Percentiles rank a stretch among this genome's conserved stretches.
Evolutionary conservation across 2,113 vertebrate genomes (phyloP).

Genomic region (Helogale parvula): DNA sequence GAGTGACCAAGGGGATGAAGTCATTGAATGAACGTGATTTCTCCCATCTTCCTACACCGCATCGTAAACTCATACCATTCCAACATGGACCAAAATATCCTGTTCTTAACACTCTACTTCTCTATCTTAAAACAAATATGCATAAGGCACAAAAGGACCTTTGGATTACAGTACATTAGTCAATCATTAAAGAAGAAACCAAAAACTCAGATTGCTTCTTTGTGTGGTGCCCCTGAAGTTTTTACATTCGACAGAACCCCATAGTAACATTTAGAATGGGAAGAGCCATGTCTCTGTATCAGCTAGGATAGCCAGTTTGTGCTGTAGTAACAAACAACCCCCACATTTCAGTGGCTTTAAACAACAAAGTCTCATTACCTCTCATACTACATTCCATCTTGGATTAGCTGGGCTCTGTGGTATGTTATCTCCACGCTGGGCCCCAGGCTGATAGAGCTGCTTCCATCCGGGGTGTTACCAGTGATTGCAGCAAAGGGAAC

Average conservation of each 20-base stretch:
- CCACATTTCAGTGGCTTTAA: background rate
- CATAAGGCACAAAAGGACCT: background rate
- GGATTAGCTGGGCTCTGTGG: background rate
- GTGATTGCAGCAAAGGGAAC: background rate
- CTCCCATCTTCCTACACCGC: background rate
- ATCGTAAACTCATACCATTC: background rate
- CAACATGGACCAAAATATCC: background rate
- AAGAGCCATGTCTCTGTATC: background rate
- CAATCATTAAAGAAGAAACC: background rate
- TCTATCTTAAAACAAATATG: background rate
- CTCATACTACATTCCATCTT: background rate
- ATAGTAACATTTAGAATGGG: background rate
- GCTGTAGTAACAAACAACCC: background rate
- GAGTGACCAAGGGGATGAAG: background rate
- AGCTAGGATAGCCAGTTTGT: background rate
- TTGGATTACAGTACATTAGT: background rate
- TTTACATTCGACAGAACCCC: background rate
- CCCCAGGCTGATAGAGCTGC: background rate
- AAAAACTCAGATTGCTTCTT: background rate
- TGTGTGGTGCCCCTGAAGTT: background rate
- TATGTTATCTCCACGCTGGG: background rate
- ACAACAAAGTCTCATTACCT: background rate
- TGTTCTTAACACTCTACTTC: background rate
- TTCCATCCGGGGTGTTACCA: background rate
- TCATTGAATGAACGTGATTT: background rate